Evolutionary conservation across 2,797 vertebrate genomes (phyloP).

Genomic region (Alfaro cultratus): DNA sequence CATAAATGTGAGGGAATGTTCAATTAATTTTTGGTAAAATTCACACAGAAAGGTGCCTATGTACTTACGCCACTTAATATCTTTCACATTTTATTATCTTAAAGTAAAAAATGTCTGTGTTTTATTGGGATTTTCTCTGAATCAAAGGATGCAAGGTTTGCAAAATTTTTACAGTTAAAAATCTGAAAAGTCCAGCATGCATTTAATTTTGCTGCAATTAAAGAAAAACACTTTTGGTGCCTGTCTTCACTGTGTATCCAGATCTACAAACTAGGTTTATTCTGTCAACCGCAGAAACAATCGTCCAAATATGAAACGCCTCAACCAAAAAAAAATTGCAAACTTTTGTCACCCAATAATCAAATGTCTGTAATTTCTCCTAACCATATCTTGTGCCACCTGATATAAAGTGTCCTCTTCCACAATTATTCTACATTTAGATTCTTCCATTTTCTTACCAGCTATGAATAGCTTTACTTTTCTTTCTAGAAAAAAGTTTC

Average conservation of each 20-base stretch:
- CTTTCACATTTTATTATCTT: background rate
- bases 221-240: background rate
- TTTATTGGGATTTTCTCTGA: background rate
- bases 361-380: background rate
- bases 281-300: background rate
- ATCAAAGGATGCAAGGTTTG: background rate
- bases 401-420: background rate
- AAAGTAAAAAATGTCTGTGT: background rate
- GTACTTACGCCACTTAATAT: background rate
- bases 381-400: background rate
- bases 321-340: background rate
- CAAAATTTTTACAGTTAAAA: background rate
- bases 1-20: background rate
- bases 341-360: background rate
- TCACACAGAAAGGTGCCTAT: background rate
- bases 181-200: background rate
- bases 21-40: background rate
- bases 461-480: background rate
- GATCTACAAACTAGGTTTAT: background rate
- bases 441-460: background rate
- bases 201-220: background rate
- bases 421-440: background rate
- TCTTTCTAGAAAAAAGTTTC: background rate
- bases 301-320: background rate
- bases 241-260: background rate